Evolutionary conservation across 2,888 invertebrate genomes (phyloP).

Genomic region (Epinotia brunnichana): DNA sequence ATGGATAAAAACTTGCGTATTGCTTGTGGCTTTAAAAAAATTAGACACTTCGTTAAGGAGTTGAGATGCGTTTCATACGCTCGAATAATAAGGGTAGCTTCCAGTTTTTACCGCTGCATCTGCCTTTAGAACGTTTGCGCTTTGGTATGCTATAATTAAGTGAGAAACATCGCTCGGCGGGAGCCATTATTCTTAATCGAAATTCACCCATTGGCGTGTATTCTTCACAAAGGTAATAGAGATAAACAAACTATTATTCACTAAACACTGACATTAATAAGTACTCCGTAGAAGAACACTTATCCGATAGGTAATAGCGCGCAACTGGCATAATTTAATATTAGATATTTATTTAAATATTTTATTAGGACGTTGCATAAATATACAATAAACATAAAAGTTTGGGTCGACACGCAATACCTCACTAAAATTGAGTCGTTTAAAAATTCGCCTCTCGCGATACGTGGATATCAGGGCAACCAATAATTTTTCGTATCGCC

Average conservation of each 20-base stretch:
- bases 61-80: constrained; percentile 55
- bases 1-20: constrained; percentile 55
- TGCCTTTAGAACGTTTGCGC: constrained; percentile 59
- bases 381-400: constrained; percentile 37
- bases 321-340: constrained; percentile 1
- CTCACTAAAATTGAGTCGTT: constrained; percentile 72
- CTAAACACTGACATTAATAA: not conserved
- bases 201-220: constrained; percentile 46
- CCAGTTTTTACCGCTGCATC: constrained; percentile 68
- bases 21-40: constrained; percentile 54
- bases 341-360: constrained; percentile 13
- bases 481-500: constrained; percentile 77
- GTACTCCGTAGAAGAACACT: not conserved
- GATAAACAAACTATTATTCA: not conserved
- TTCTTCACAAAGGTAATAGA: constrained; percentile 19
- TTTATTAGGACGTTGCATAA: constrained; percentile 22
- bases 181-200: constrained; percentile 63
- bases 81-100: constrained; percentile 63
- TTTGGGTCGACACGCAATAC: constrained; percentile 38
- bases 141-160: constrained; percentile 73
- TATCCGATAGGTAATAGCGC: not conserved
- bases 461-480: constrained; percentile 63
- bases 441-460: constrained; percentile 65
- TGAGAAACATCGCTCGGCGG: constrained; percentile 66
- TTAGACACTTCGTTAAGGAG: constrained; percentile 58